Evolutionary conservation across 2,888 invertebrate genomes (phyloP), one percentile per base, ranked within the genome.

Genomic region (Scaptodrosophila latifasciaeformis): DNA sequence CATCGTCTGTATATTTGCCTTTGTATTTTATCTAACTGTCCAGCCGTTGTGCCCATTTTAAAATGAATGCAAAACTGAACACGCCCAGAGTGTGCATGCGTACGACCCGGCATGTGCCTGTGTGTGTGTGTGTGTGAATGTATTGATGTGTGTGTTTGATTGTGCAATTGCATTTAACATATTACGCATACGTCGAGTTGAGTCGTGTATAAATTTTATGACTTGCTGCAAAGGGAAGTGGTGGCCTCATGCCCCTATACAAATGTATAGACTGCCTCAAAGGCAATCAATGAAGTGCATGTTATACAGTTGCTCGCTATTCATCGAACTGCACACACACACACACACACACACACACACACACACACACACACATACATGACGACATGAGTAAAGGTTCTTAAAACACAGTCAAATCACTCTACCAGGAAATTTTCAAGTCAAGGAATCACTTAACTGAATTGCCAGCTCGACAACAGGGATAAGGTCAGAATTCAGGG

Each of bases 271-370:
- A 61, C 54, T 24, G 57, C 62, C 52, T 76, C 69, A 63, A 69
- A 66, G 70, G 70, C 77, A 69, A 71, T 77, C 74, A 71, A 70
- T 71, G 77, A 62, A 74, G 56, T 70, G 70, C 43, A 53, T 53
- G 27, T 34, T 34, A 37, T 27, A 17, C 37, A 37, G 17, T 37
- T 30, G 43, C 42, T 37, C 45, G 42, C 37, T 39, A 18, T 21
- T 12, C n/a, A 13, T 12, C 49, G 51, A 44, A 31, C 19, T 18
- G 29, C 15, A 42, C 40, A 13, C 34, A 19, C 13, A 49, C 31
- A 39, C 43, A 43, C 19, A 40, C 40, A 31, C 9, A 24, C 17
- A n/a, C 19, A 35, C 21, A 31, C 29, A 37, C 19, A 44, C 3
- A 40, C 4, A 2, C 4, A 35, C 1, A 18, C 19, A 24, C 10